Base-by-base conservation (phyloP, 2,888 invertebrate species). In the Blera fallax region DNA sequence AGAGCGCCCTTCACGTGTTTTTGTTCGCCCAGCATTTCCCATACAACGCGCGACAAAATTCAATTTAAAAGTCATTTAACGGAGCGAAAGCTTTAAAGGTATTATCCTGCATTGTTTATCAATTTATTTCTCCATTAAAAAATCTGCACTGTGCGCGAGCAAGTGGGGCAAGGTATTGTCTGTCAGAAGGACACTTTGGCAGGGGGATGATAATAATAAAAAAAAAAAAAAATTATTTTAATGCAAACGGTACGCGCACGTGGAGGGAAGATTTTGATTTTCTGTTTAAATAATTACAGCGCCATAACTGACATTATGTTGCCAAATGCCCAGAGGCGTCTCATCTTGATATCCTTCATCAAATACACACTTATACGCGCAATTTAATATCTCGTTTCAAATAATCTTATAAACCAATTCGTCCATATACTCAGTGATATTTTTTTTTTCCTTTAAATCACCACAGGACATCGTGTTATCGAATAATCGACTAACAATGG, bases 11-110 rank as follows among this genome's bases (percentile, higher is more conserved):
- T 40, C 6, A 10, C 32, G n/a, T 40, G 21, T 27, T 45, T 11
- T 62, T 37, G 62, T 24, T 64, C 16, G 54, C 40, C 37, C 50
- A 70, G 21, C 64, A 50, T 43, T 78, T 72, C 67, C 67, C 64
- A 74, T 45, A 77, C 65, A 81, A 72, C 76, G 54, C 78, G 84
- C 87, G 65, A 73, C 54, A 27, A 87, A 88, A 88, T 88, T 88
- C 88, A 88, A 88, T 88, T 88, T 88, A 88, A 88, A 88, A 88
- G 88, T 88, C 88, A 88, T 88, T 88, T 88, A 88, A 87, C 87
- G 84, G 77, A 88, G 87, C 87, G 87, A 88, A 87, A 87, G 87
- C 85, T 88, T 88, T 88, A 88, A 88, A 87, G 87, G 82, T 87
- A 88, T 88, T 88, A 88, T 79, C 88, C 87, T 80, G 88, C 88